Evolutionary conservation across 2,797 vertebrate genomes (phyloP), one percentile per base, ranked within the genome.

Genomic region (Cryptoprocta ferox): DNA sequence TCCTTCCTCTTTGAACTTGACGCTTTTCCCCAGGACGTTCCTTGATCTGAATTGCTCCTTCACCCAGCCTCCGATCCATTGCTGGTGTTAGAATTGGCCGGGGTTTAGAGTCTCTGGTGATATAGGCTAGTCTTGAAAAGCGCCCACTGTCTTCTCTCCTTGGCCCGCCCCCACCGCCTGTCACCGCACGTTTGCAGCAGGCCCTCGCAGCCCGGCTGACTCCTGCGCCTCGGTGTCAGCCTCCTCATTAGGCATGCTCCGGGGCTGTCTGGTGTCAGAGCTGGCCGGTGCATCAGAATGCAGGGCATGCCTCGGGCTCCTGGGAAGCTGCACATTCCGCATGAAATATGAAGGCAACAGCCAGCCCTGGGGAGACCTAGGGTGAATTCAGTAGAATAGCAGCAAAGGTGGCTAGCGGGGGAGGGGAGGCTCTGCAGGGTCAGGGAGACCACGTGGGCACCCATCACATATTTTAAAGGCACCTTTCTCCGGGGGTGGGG

Each of bases 281-380:
- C 82, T 5, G 13, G 91, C 85, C 53, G 32, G 9, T 56, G 80
- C 97, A 96, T 97, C 96, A 97, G 97, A 94, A 98, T 97, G 97
- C 97, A 97, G 94, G 88, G 89, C 97, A 96, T 86, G 96, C 96
- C 79, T 89, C 63, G 1, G 92, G 93, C 65, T 84, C 97, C 66
- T 24, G 95, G 97, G 97, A 96, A 94, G 97, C 95, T 90, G 95
- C 68, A 45, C 95, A 89, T 95, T 96, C 82, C 0, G 88, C 95
- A 92, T 96, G 96, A 98, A 97, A 83, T 56, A 87, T 97, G 93
- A 98, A 95, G 97, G 97, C 82, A 96, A 30, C 61, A 89, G 73
- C 61, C 24, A 63, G 96, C 75, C 65, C 94, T n/a, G 63, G 96
- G 94, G 97, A 97, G 91, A 89, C 80, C 86, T 65, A 0, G 42